Conservation (phyloP, 2,888 invertebrate genomes). For the Blomia tropicalis region DNA sequence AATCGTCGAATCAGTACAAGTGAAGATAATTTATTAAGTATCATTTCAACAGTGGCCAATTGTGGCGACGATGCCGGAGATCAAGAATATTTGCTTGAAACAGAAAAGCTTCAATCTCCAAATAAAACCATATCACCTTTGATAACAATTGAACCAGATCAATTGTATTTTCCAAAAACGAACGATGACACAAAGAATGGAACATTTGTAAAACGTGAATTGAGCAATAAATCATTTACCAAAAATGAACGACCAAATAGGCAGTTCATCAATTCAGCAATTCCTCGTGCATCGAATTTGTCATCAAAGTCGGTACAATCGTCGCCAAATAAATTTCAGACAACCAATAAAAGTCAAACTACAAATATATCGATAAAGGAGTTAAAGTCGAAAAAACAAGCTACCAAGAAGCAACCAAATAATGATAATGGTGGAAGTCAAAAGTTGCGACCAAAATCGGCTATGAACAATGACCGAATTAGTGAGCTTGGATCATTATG, state of each 20-base stretch:
- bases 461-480: not conserved
- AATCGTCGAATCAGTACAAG: constrained; percentile 9
- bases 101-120: not conserved
- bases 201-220: not conserved
- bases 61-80: not conserved
- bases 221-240: not conserved
- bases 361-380: constrained; percentile 11
- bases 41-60: constrained; percentile 11
- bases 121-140: not conserved
- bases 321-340: not conserved
- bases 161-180: not conserved
- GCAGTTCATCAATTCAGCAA: constrained; percentile 4
- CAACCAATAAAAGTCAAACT: not conserved
- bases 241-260: not conserved
- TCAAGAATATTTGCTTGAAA: not conserved
- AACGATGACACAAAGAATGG: not conserved
- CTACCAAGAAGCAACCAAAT: not conserved
- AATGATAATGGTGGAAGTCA: not conserved
- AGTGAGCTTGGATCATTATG: constrained; percentile 14
- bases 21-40: constrained; percentile 9
- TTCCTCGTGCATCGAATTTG: not conserved
- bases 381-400: constrained; percentile 10
- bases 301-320: not conserved
- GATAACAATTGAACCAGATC: no score
- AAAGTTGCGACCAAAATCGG: not conserved